These are phyloP conservation scores for Drosophila acutilabella DNA, from an alignment of 2,888 invertebrate genomes.

Conservation along the genomic window DNA sequence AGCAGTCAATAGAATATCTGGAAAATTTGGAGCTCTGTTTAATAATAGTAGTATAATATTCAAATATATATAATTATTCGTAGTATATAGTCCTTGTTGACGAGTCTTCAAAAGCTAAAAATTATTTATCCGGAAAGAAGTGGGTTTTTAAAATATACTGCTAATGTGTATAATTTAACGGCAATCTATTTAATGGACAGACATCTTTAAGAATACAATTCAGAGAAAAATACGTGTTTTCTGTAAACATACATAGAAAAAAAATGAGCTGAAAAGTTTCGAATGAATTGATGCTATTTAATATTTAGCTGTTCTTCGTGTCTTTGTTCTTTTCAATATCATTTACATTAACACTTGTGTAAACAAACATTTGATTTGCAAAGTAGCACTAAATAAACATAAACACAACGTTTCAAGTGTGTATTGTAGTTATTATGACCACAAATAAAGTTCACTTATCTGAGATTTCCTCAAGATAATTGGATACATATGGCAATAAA, in stretches of 20 bases:
- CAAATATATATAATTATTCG: too few relatives aligned
- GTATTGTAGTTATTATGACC: background rate
- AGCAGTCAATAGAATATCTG: too few relatives aligned
- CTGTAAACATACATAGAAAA: background rate
- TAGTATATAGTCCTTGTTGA: too few relatives aligned
- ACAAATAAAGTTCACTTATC: background rate
- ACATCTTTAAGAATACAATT: too few relatives aligned
- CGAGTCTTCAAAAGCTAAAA: too few relatives aligned
- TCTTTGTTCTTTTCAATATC: background rate
- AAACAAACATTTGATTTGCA: slow-evolving; percentile 6
- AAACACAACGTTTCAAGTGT: slow-evolving; percentile 9
- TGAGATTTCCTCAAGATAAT: background rate
- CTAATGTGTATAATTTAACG: too few relatives aligned
- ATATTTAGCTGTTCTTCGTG: background rate
- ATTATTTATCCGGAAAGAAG: too few relatives aligned
- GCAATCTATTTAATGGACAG: too few relatives aligned
- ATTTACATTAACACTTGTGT: slow-evolving; percentile 7
- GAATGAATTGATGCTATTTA: background rate
- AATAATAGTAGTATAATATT: too few relatives aligned
- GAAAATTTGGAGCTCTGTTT: too few relatives aligned
- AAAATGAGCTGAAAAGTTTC: background rate
- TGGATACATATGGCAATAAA: background rate
- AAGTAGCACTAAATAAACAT: slow-evolving; percentile 15
- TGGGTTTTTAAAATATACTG: too few relatives aligned
- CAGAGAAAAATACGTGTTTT: too few relatives aligned